phyloP scores from a whole-genome alignment of 2,888 invertebrate species.

The Spilarctia lutea region DNA sequence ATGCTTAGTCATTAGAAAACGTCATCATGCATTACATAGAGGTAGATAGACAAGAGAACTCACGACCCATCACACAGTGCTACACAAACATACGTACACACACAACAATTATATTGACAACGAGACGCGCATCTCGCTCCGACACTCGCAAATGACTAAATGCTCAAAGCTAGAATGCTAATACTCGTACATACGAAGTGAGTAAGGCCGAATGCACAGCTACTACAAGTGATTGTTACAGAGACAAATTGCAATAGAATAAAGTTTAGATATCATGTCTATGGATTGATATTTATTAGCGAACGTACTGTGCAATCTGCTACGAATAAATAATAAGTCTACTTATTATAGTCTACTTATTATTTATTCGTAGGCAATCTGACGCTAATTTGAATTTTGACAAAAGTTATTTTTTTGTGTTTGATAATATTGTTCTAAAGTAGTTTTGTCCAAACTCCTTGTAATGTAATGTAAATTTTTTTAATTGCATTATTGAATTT shows the following conservation, averaged over 20 bases:
- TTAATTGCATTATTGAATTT: too few species aligned
- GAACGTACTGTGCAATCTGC: too few species aligned
- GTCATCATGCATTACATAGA: conserved; percentile 20
- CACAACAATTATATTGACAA: conserved; percentile 18
- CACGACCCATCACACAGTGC: conserved; percentile 65
- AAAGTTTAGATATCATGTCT: neutral
- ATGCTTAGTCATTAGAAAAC: conserved; percentile 6
- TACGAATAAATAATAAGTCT: too few species aligned
- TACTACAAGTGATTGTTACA: neutral
- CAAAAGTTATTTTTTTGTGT: too few species aligned
- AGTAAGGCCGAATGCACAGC: conserved; percentile 11
- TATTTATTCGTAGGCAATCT: too few species aligned
- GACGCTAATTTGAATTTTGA: too few species aligned
- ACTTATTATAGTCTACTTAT: too few species aligned
- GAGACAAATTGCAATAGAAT: neutral
- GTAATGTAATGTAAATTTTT: too few species aligned
- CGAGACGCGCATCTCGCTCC: conserved; percentile 34
- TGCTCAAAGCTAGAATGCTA: conserved; percentile 13
- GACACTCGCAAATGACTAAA: conserved; percentile 46
- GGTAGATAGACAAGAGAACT: conserved; percentile 51
- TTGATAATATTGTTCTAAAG: too few species aligned
- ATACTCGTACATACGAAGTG: conserved; percentile 7
- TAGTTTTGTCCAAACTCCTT: too few species aligned
- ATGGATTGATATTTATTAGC: neutral
- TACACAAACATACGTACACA: conserved; percentile 51